Conservation (phyloP, 2,113 vertebrate species). For the Aix galericulata region DNA sequence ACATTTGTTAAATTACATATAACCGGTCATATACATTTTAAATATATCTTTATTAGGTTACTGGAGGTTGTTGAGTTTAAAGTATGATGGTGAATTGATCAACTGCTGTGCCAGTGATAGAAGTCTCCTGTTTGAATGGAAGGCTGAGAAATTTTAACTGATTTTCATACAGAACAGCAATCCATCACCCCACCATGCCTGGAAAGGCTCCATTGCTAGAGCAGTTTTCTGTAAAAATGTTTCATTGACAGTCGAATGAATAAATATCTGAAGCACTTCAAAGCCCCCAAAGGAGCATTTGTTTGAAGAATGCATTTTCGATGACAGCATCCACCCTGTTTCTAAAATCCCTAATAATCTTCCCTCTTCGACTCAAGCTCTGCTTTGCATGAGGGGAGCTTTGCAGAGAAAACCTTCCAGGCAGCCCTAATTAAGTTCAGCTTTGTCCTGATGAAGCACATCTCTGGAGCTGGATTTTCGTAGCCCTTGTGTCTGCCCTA, state of each 20-base stretch:
- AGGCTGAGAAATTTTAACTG: not conserved
- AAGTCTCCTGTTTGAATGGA: not conserved
- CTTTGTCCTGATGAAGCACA: not conserved
- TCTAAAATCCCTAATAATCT: not conserved
- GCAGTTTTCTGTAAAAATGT: not conserved
- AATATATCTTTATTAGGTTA: constrained; percentile 22
- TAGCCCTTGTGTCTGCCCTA: not conserved
- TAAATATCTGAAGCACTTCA: not conserved
- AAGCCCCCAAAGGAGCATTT: not conserved
- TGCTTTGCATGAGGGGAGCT: not conserved
- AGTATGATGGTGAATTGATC: not conserved
- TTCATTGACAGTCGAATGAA: not conserved
- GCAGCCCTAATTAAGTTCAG: not conserved
- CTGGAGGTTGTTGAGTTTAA: not conserved
- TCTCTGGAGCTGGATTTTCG: not conserved
- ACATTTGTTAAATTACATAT: not conserved
- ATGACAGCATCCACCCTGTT: not conserved
- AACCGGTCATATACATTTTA: not conserved
- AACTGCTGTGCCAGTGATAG: not conserved
- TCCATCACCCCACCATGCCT: not conserved
- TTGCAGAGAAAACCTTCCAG: not conserved
- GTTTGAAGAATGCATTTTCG: not conserved
- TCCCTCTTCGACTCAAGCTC: not conserved
- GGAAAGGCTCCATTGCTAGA: not conserved
- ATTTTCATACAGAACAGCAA: constrained; percentile 2